Conservation (phyloP, 2,113 vertebrate genomes). For the Microcebus jonahi region DNA sequence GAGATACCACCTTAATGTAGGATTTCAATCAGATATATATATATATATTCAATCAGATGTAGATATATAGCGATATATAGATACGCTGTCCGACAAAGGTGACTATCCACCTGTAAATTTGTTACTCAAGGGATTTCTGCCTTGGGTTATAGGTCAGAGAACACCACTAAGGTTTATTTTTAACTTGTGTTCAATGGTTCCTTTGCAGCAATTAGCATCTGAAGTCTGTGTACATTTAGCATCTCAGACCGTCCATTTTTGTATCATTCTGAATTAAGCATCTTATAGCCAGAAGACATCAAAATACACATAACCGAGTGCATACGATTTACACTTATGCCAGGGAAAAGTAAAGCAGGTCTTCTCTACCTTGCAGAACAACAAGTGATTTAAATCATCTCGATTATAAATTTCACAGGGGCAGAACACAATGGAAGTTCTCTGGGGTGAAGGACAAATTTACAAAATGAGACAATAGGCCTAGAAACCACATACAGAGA, state of each 20-base stretch:
- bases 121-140: not conserved
- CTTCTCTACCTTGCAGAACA: not conserved
- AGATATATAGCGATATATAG: too few species aligned
- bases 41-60: not conserved
- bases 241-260: not conserved
- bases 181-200: not conserved
- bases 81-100: not conserved
- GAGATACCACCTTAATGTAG: not conserved
- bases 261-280: not conserved
- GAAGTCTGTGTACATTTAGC: not conserved
- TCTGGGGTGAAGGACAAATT: not conserved
- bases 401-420: not conserved
- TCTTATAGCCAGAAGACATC: not conserved
- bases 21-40: not conserved
- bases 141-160: not conserved
- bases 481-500: not conserved
- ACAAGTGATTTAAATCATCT: not conserved
- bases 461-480: not conserved
- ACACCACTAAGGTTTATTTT: not conserved
- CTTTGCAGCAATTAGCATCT: not conserved
- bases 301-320: not conserved
- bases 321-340: not conserved
- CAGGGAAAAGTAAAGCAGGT: not conserved
- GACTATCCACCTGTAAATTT: not conserved
- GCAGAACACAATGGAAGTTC: not conserved